Percentiles rank a stretch among this genome's conserved stretches.
Evolutionary conservation across 2,113 vertebrate genomes (phyloP).

Genomic region (Callorhinus ursinus): DNA sequence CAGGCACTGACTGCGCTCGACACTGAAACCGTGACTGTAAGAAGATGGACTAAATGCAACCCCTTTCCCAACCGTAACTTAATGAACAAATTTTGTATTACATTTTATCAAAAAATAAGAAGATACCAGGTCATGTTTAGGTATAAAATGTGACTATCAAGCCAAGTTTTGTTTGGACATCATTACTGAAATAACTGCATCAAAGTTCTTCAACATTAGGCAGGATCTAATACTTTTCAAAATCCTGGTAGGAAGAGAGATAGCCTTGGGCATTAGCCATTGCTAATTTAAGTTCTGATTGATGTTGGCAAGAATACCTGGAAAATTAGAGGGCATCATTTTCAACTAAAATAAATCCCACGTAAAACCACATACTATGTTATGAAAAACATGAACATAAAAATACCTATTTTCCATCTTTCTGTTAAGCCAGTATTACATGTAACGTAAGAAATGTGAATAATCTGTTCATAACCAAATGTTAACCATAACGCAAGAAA

Average conservation of each 20-base stretch:
- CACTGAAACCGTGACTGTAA: background rate
- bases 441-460: background rate
- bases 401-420: background rate
- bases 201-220: background rate
- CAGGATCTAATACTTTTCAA: background rate
- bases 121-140: background rate
- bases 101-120: background rate
- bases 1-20: background rate
- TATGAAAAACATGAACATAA: background rate
- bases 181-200: background rate
- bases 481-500: background rate
- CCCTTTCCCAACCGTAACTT: background rate
- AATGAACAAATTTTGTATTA: background rate
- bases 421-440: background rate
- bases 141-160: background rate
- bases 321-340: slow-evolving; percentile 40
- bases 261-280: background rate
- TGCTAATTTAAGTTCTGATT: slow-evolving; percentile 19
- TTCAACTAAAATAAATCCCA: slow-evolving; percentile 37
- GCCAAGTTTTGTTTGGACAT: background rate
- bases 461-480: background rate
- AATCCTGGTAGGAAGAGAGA: background rate
- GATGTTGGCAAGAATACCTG: background rate
- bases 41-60: background rate
- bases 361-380: background rate